Evolutionary conservation across 2,797 vertebrate species (phyloP).

Genomic region (Neosalanx taihuensis): DNA sequence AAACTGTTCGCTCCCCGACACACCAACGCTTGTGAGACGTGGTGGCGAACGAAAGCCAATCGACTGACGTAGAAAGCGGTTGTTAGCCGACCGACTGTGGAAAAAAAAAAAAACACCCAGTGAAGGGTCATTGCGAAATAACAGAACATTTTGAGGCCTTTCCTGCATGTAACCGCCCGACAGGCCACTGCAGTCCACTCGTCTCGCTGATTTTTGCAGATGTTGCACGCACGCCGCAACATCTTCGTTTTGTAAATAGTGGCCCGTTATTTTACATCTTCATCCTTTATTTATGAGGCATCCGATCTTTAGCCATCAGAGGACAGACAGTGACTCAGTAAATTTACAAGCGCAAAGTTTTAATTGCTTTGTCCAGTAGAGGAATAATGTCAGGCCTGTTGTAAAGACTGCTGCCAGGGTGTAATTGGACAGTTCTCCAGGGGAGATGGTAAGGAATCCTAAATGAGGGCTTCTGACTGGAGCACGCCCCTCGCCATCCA

Average conservation of each 20-base stretch:
- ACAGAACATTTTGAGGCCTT: conserved; percentile 32
- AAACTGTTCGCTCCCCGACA: conserved; percentile 1
- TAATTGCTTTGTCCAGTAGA: conserved; percentile 11
- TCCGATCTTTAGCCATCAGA: conserved; percentile 34
- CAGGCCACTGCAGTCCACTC: conserved; percentile 23
- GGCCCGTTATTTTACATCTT: conserved; percentile 24
- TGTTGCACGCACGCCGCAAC: conserved; percentile 31
- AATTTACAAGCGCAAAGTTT: conserved; percentile 5
- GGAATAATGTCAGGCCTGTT: neutral
- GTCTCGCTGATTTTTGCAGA: conserved; percentile 43
- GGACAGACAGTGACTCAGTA: neutral
- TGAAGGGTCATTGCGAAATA: conserved; percentile 46
- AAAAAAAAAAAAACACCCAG: conserved; percentile 23
- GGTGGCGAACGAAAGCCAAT: conserved; percentile 30
- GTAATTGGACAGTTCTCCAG: conserved; percentile 1
- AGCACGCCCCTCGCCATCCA: conserved; percentile 11
- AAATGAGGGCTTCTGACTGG: conserved; percentile 28
- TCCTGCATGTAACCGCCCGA: conserved; percentile 10
- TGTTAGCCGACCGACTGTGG: conserved; percentile 51
- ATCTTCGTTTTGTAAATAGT: conserved; percentile 39
- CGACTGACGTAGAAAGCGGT: conserved; percentile 50
- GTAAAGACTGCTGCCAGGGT: neutral
- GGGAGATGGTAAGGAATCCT: conserved; percentile 18
- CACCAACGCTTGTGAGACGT: conserved; percentile 23
- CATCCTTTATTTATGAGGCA: conserved; percentile 43